Percentiles rank a stretch among this genome's conserved stretches.
These are phyloP conservation scores for Xiphorhynchus elegans DNA, from an alignment of 2,113 vertebrate genomes.

Conservation along the genomic window DNA sequence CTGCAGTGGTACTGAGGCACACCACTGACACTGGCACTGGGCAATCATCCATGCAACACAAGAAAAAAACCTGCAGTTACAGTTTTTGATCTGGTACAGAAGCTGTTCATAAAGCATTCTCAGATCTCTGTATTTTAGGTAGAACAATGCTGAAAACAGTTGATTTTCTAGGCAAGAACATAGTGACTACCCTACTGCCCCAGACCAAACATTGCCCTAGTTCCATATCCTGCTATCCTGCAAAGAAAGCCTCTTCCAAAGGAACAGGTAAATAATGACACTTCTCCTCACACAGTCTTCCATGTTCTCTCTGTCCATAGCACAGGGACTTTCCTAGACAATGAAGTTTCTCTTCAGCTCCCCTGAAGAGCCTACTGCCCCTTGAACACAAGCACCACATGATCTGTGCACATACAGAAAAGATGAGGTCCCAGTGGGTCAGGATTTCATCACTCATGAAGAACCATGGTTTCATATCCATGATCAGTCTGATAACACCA, in stretches of 20 bases:
- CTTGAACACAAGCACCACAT: neutral
- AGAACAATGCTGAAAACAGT: neutral
- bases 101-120: neutral
- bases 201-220: neutral
- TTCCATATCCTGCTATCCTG: neutral
- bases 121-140: neutral
- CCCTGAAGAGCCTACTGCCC: neutral
- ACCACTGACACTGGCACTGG: neutral
- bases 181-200: neutral
- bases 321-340: fast-evolving
- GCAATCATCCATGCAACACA: neutral
- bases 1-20: neutral
- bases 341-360: neutral
- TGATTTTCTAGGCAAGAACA: neutral
- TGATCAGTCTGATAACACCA: neutral
- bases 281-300: neutral
- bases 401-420: neutral
- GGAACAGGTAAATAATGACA: neutral
- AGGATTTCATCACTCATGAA: neutral
- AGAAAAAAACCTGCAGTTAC: neutral
- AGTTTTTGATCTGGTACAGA: neutral
- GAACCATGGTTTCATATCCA: neutral
- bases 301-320: neutral
- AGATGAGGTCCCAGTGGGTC: neutral
- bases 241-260: neutral